Evolutionary conservation across 1,140 invertebrate species (phyloP).

Genomic region (Papilio polyxenes): DNA sequence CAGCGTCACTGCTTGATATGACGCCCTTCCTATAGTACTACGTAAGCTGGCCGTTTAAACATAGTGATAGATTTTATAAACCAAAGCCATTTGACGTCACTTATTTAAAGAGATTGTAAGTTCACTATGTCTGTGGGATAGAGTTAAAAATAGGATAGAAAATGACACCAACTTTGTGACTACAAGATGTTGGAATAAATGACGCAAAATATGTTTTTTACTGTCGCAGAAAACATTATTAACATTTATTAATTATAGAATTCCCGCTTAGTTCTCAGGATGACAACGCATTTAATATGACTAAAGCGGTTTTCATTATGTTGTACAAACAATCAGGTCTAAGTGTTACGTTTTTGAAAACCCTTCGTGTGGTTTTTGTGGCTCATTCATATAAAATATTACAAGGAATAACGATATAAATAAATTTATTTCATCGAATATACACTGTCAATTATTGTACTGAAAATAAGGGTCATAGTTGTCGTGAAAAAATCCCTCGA

Average conservation of each 20-base stretch:
- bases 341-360: not conserved
- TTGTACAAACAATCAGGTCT: not conserved
- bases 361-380: not conserved
- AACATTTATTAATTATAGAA: not conserved
- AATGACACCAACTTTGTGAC: too few species aligned
- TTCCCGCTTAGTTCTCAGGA: not conserved
- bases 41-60: not conserved
- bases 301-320: not conserved
- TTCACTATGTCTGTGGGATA: too few species aligned
- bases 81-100: not conserved
- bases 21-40: not conserved
- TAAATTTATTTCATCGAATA: too few species aligned
- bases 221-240: not conserved
- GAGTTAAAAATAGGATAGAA: too few species aligned
- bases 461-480: too few species aligned
- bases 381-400: not conserved
- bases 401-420: not conserved
- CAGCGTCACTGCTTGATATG: constrained; percentile 1
- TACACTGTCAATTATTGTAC: too few species aligned
- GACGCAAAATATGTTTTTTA: not conserved
- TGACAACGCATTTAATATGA: constrained; percentile 1
- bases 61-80: not conserved
- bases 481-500: not conserved
- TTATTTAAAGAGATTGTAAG: not conserved
- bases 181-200: too few species aligned